Percentiles rank a stretch among this genome's conserved stretches.
Conservation (phyloP, 2,888 invertebrate genomes). For the Nymphalis c-album region DNA sequence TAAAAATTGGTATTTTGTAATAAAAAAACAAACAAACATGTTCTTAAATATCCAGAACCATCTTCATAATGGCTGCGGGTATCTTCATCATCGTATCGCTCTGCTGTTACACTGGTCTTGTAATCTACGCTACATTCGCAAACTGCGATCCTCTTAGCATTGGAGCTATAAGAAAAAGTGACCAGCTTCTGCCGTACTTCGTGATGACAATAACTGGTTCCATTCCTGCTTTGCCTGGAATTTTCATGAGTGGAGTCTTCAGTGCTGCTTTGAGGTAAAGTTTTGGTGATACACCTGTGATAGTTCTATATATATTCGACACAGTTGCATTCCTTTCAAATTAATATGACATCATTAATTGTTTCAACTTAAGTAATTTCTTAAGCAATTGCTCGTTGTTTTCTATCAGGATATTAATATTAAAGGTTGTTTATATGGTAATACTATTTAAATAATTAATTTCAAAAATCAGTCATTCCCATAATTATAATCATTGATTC, state of each 20-base stretch:
- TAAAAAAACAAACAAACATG: too few species aligned
- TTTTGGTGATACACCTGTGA: conserved; percentile 8
- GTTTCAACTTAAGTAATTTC: too few species aligned
- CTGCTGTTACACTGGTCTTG: conserved; percentile 91
- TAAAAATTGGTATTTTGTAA: too few species aligned
- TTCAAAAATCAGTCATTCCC: too few species aligned
- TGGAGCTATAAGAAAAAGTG: conserved; percentile 85
- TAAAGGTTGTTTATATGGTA: too few species aligned
- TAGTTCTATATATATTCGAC: too few species aligned
- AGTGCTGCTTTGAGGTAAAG: conserved; percentile 91
- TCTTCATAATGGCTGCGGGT: conserved; percentile 88
- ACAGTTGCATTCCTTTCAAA: not conserved
- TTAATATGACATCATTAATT: not conserved
- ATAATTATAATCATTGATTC: too few species aligned
- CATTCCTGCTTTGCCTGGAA: conserved; percentile 89
- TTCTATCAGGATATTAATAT: not conserved
- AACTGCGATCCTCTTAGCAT: conserved; percentile 92
- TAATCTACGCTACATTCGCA: conserved; percentile 92
- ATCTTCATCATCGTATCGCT: conserved; percentile 87
- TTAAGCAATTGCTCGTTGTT: not conserved
- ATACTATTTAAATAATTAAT: too few species aligned
- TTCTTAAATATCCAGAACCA: conserved; percentile 79
- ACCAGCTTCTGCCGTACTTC: conserved; percentile 89
- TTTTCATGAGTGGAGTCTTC: conserved; percentile 93
- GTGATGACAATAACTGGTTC: conserved; percentile 89